These are phyloP conservation scores for Erannis defoliaria DNA, from an alignment of 2,888 invertebrate genomes.

Conservation along the genomic window DNA sequence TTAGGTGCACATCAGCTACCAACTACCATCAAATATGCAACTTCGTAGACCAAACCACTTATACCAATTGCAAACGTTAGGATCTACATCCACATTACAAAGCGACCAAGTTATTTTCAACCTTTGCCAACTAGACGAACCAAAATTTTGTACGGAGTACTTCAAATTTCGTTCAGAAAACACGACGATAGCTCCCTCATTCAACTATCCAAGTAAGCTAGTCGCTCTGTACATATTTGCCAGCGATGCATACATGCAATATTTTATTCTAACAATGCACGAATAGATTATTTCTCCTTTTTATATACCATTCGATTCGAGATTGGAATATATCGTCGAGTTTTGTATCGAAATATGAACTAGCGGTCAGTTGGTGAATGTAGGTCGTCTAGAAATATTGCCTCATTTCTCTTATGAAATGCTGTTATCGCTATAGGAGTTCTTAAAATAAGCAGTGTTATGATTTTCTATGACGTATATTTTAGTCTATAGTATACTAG, in stretches of 20 bases:
- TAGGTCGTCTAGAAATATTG: neutral
- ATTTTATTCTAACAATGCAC: conserved; percentile 37
- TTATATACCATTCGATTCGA: conserved; percentile 25
- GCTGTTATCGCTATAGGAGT: neutral
- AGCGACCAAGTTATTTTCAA: neutral
- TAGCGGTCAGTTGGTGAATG: conserved; percentile 5
- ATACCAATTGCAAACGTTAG: conserved; percentile 65
- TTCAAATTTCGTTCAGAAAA: neutral
- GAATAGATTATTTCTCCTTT: conserved; percentile 34
- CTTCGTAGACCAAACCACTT: conserved; percentile 64
- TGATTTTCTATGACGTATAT: too few relatives aligned
- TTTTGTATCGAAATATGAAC: conserved; percentile 14
- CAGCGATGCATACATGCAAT: conserved; percentile 38
- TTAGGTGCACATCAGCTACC: conserved; percentile 42
- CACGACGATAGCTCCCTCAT: neutral
- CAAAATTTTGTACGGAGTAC: neutral
- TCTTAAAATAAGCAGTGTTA: neutral
- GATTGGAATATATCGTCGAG: conserved; percentile 24
- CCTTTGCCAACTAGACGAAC: neutral
- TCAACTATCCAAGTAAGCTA: neutral
- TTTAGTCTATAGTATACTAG: too few relatives aligned
- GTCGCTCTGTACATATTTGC: conserved; percentile 1
- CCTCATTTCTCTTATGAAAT: neutral
- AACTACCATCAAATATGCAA: conserved; percentile 66
- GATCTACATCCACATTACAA: conserved; percentile 46